Percentiles rank a stretch among this genome's conserved stretches.
These are phyloP conservation scores for Tetranychus urticae DNA, from an alignment of 1,140 invertebrate species.

Conservation along the genomic window DNA sequence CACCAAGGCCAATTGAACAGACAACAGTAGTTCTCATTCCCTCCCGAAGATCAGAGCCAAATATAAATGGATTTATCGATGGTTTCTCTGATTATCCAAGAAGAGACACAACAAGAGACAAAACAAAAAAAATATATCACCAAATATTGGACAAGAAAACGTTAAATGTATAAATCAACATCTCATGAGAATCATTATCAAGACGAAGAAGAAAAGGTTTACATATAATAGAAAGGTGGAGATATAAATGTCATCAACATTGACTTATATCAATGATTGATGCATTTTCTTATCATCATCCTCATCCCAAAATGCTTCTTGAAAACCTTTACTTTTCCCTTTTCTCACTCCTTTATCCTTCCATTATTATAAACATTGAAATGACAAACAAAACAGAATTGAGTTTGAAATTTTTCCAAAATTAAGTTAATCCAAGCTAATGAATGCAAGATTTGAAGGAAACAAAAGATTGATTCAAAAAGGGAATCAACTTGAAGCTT, in stretches of 20 bases:
- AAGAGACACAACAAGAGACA: neutral
- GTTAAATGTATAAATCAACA: too few species aligned
- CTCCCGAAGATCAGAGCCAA: slow-evolving; percentile 37
- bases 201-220: neutral
- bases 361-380: too few species aligned
- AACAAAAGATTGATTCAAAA: too few species aligned
- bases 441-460: too few species aligned
- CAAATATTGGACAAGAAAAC: too few species aligned
- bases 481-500: neutral
- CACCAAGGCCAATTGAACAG: slow-evolving; percentile 20
- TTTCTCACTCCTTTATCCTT: too few species aligned
- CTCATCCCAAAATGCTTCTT: neutral
- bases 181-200: neutral
- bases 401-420: too few species aligned
- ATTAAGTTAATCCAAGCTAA: too few species aligned
- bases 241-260: neutral
- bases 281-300: neutral
- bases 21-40: slow-evolving; percentile 20
- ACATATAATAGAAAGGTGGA: neutral
- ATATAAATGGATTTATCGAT: slow-evolving; percentile 21
- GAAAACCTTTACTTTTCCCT: too few species aligned
- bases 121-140: too few species aligned
- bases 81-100: slow-evolving; percentile 9
- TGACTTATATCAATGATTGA: neutral
- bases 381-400: too few species aligned